Evolutionary conservation across 2,888 invertebrate species (phyloP).

Genomic region (Hirtodrosophila trivittata): DNA sequence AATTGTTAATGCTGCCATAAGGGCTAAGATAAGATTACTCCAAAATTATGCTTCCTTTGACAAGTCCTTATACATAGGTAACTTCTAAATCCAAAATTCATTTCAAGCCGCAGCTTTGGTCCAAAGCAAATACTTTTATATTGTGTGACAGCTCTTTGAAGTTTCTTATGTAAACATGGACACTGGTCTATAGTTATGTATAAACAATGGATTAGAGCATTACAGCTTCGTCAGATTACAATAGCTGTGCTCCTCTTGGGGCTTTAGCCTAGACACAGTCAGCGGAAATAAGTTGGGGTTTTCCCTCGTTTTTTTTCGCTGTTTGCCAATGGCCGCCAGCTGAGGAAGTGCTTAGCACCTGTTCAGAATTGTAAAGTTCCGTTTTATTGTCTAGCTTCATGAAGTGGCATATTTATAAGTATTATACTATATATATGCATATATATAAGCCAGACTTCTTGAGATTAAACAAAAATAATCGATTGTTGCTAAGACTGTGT

Average conservation of each 20-base stretch:
- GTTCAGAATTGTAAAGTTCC: conserved; percentile 66
- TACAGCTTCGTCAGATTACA: conserved; percentile 1
- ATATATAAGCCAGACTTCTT: too few species aligned
- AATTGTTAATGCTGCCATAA: conserved; percentile 36
- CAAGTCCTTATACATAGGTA: too few species aligned
- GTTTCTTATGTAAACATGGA: too few species aligned
- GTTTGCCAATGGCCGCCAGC: conserved; percentile 42
- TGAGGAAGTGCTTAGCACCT: conserved; percentile 61
- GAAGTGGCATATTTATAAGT: conserved; percentile 4
- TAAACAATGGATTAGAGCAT: not conserved
- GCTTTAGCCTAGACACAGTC: conserved; percentile 15
- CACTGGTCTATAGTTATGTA: too few species aligned
- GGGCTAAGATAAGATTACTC: too few species aligned
- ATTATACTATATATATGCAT: conserved; percentile 18
- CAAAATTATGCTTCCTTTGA: too few species aligned
- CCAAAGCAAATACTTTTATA: too few species aligned
- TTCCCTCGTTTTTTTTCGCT: conserved; percentile 36
- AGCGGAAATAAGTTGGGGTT: conserved; percentile 62
- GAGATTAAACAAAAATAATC: too few species aligned
- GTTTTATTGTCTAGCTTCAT: conserved; percentile 43
- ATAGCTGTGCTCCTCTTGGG: not conserved
- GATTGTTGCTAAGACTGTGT: too few species aligned
- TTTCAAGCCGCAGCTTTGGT: too few species aligned
- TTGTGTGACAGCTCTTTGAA: too few species aligned
- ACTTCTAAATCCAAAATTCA: too few species aligned